Evolutionary conservation across 1,140 invertebrate genomes (phyloP).

Genomic region (Tetramorium simillimum): DNA sequence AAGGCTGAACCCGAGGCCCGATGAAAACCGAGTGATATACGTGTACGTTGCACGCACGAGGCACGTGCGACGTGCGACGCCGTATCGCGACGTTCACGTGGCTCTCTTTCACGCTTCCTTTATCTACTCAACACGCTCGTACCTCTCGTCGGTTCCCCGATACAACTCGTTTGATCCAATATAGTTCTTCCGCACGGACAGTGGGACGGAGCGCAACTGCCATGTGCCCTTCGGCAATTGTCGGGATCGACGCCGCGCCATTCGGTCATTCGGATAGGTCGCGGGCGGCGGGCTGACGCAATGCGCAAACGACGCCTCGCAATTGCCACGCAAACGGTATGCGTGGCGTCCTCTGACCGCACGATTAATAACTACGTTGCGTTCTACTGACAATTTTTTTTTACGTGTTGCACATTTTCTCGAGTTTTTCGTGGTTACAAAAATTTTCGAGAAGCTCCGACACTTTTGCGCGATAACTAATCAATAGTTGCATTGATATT

Average conservation of each 20-base stretch:
- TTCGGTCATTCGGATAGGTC: slow-evolving; percentile 34
- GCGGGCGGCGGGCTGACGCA: slow-evolving; percentile 40
- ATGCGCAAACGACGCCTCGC: slow-evolving; percentile 21
- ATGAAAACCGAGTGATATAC: not conserved
- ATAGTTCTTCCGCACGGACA: not conserved
- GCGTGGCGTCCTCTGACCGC: not conserved
- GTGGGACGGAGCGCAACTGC: not conserved
- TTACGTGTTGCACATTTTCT: too few relatives aligned
- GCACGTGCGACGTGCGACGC: not conserved
- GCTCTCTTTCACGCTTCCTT: not conserved
- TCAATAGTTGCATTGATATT: too few relatives aligned
- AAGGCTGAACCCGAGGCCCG: not conserved
- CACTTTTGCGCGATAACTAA: too few relatives aligned
- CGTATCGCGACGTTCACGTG: not conserved
- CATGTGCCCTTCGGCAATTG: not conserved
- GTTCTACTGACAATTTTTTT: too few relatives aligned
- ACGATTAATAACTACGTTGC: not conserved
- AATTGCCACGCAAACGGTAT: not conserved
- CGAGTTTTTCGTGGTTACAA: too few relatives aligned
- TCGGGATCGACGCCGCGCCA: not conserved
- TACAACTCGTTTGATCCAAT: not conserved
- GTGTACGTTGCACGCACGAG: not conserved
- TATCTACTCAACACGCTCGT: not conserved
- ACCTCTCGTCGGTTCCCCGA: not conserved
- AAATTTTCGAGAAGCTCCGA: too few relatives aligned